Evolutionary conservation across 1,140 invertebrate genomes (phyloP).

Genomic region (Planococcus citri): DNA sequence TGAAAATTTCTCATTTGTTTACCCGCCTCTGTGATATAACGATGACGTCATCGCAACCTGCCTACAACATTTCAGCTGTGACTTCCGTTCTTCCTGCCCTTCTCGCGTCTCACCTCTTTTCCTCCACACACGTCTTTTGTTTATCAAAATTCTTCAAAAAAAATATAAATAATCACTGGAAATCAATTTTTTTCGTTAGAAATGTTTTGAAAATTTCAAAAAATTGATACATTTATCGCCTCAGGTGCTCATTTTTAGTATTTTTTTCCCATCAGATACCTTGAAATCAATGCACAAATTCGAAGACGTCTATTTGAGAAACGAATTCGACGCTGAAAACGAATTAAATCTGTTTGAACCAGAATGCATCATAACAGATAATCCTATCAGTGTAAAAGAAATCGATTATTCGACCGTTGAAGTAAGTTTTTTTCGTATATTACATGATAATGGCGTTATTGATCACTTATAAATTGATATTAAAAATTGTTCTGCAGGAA

Average conservation of each 20-base stretch:
- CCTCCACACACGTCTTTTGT: no score
- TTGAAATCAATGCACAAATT: constrained; percentile 7
- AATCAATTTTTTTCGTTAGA: no score
- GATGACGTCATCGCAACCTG: neutral
- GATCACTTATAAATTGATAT: neutral
- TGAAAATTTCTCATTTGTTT: neutral
- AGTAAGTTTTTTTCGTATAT: neutral
- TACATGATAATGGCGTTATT: neutral
- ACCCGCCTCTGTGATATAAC: neutral
- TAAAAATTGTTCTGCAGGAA: neutral
- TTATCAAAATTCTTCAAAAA: no score
- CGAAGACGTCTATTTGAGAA: neutral
- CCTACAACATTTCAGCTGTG: neutral
- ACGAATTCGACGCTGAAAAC: neutral
- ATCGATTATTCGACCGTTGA: neutral
- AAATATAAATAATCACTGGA: no score
- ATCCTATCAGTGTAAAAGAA: neutral
- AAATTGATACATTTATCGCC: no score
- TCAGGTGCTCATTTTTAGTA: no score
- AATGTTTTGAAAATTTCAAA: no score
- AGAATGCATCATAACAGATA: constrained; percentile 1
- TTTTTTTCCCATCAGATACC: no score
- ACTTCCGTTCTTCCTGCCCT: no score
- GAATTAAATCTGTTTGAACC: constrained; percentile 13
- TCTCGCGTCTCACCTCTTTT: no score